Conservation (phyloP, 2,888 invertebrate species). For the Seira musarum region DNA sequence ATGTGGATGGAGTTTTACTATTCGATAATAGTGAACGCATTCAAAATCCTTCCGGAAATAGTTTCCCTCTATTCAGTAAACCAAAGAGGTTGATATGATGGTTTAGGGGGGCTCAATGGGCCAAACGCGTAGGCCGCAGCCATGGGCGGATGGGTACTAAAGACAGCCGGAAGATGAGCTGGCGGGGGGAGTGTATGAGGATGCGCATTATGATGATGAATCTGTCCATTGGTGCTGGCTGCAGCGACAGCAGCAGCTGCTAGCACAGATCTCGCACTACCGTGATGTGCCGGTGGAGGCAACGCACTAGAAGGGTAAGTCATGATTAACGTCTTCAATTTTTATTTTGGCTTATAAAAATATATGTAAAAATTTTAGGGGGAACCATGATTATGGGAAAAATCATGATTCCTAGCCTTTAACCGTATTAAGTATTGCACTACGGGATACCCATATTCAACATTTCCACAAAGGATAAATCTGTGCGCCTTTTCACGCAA, state of each 20-base stretch:
- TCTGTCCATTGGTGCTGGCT: conserved; percentile 73
- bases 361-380: too few relatives aligned
- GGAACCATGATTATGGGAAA: too few relatives aligned
- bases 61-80: conserved; percentile 80
- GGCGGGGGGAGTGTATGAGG: conserved; percentile 81
- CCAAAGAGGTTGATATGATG: conserved; percentile 82
- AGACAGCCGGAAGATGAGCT: conserved; percentile 72
- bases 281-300: conserved; percentile 89
- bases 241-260: conserved; percentile 71
- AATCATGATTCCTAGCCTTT: too few relatives aligned
- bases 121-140: conserved; percentile 78
- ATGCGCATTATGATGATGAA: conserved; percentile 81
- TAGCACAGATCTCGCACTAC: conserved; percentile 80
- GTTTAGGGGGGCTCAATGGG: conserved; percentile 81
- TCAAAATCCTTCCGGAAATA: too few relatives aligned
- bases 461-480: too few relatives aligned
- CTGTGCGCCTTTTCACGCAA: too few relatives aligned
- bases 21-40: too few relatives aligned
- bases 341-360: too few relatives aligned
- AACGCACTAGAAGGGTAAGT: conserved; percentile 76
- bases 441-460: too few relatives aligned
- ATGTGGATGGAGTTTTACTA: too few relatives aligned
- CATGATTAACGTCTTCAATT: too few relatives aligned
- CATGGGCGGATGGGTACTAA: conserved; percentile 79
- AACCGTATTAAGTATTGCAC: too few relatives aligned